A percentile compares a stretch with the other conserved stretches of the same genome.
Evolutionary conservation across 1,140 invertebrate genomes (phyloP).

Genomic region (Andricus grossulariae): DNA sequence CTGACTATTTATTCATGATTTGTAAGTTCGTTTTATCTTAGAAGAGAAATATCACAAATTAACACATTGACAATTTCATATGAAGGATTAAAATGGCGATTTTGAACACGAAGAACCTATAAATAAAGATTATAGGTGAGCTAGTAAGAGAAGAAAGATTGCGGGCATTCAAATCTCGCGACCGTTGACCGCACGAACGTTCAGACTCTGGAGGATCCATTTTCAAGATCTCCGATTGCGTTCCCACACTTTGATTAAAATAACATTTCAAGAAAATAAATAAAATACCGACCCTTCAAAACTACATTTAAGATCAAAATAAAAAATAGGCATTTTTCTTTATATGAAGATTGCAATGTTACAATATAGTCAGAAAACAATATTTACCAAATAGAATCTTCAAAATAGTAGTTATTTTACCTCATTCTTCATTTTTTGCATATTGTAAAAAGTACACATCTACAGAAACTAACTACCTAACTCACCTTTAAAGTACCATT

Average conservation of each 20-base stretch:
- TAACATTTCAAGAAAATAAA: too few species aligned
- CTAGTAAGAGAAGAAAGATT: constrained; percentile 5
- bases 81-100: neutral
- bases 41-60: neutral
- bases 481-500: neutral
- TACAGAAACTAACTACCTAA: too few species aligned
- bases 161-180: constrained; percentile 30
- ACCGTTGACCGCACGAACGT: constrained; percentile 4
- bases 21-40: neutral
- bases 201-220: neutral
- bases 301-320: too few species aligned
- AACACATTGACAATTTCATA: neutral
- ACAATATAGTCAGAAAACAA: too few species aligned
- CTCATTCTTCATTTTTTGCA: too few species aligned
- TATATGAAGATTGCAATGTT: too few species aligned
- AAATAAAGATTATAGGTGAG: constrained; percentile 26
- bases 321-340: too few species aligned
- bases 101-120: neutral
- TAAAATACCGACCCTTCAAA: too few species aligned
- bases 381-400: too few species aligned
- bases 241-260: neutral
- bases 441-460: too few species aligned
- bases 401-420: too few species aligned
- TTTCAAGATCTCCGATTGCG: constrained; percentile 18
- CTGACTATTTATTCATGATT: neutral